Evolutionary conservation across 2,113 vertebrate species (phyloP), one percentile per base, ranked within the genome.

Genomic region (Ctenodactylus gundi): DNA sequence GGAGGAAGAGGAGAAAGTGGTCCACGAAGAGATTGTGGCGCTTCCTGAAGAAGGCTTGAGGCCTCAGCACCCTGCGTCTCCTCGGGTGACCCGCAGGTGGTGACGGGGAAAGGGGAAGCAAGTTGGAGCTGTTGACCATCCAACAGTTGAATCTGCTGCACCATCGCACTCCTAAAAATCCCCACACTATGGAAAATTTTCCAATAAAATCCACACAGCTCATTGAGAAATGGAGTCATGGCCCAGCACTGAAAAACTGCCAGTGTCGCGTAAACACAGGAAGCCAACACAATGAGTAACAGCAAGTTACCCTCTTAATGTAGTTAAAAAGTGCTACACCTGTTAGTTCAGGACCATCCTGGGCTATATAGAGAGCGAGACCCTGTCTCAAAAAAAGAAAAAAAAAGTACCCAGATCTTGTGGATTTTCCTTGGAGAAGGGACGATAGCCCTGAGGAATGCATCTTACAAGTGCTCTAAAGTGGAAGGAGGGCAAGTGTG

Each of bases 31-130:
- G 39, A 55, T 5, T 15, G 23, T 65, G 15, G 31, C 62, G 46
- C 46, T 88, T n/a, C n/a, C n/a, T 55, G 29, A 1, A 25, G 44
- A 51, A 13, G 25, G 20, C 11, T 1, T 14, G n/a, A 76, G 53
- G 3, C 17, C 11, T 5, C 17, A 17, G 12, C 31, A 12, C 7
- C 21, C 7, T 44, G 51, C 0, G n/a, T 5, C 57, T 25, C 21
- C 0, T 21, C 55, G 6, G 25, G 29, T 14, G 75, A 29, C 27
- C 51, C 14, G 12, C 0, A 10, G n/a, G 14, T 36, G 41, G 25
- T 12, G 20, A 65, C 39, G 67, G 14, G 27, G 7, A 73, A 34
- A 11, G 10, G 13, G 15, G 23, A 8, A 36, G 39, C 39, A 46
- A 41, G 15, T n/a, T 58, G 15, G 36, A n/a, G 31, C 49, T 85